Evolutionary conservation across 37 sponge, comb jelly and placozoan genomes (phyloP).

Genomic region (Haliclona indistincta): DNA sequence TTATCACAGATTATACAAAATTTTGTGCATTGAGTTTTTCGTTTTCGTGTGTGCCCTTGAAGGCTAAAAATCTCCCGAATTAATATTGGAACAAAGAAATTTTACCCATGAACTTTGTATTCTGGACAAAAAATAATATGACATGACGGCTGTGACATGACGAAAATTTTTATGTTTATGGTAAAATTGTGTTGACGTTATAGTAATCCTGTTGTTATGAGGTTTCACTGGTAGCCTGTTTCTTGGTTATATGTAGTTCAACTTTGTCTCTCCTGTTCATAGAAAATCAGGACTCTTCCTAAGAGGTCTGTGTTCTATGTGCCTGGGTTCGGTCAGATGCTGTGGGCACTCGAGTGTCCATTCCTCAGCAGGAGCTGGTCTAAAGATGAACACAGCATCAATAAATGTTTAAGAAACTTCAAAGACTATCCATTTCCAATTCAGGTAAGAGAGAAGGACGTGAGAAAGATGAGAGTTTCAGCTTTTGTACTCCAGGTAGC

Average conservation of each 20-base stretch:
- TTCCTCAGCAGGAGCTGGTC: constrained; percentile 46
- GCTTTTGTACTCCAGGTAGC: constrained; percentile 21
- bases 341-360: constrained; percentile 57
- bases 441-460: constrained; percentile 19
- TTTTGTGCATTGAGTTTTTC: too few relatives aligned
- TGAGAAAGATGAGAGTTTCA: background rate
- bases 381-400: constrained; percentile 39
- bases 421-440: constrained; percentile 38
- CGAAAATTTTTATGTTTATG: too few relatives aligned
- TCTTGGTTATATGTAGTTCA: constrained; percentile 5
- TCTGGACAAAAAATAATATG: too few relatives aligned
- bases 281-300: constrained; percentile 50
- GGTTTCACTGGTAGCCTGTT: too few relatives aligned
- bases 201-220: too few relatives aligned
- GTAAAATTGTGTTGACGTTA: too few relatives aligned
- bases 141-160: too few relatives aligned
- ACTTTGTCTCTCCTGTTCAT: background rate
- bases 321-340: constrained; percentile 68
- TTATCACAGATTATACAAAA: too few relatives aligned
- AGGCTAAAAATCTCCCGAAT: too few relatives aligned
- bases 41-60: too few relatives aligned
- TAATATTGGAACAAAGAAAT: too few relatives aligned
- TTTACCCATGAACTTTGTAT: too few relatives aligned
- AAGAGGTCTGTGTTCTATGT: constrained; percentile 58
- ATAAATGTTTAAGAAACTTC: constrained; percentile 14